Evolutionary conservation across 2,888 invertebrate genomes (phyloP), one percentile per base, ranked within the genome.

Genomic region (Volucella inanis): DNA sequence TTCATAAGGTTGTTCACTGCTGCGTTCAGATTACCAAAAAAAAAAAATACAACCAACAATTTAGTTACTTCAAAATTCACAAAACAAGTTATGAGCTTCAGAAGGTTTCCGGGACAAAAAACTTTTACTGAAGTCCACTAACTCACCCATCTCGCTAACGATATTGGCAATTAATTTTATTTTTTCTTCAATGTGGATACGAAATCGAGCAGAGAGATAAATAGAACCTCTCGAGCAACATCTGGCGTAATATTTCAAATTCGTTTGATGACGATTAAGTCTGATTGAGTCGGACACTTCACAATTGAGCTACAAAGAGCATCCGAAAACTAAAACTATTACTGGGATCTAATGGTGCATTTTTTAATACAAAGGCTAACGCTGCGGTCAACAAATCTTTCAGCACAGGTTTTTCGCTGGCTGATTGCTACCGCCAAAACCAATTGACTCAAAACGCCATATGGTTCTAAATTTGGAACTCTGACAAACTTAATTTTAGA

Each of bases 391-490:
- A 22, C 41, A 75, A 38, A 43, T 50, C 22, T 57, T 31, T 54
- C 65, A 6, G 59, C 50, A 50, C 57, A 61, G 39, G 68, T 57
- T 41, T 57, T 64, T 68, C 22, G 43, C 18, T 52, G n/a, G 45
- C 59, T 12, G 47, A 41, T 54, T 14, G 18, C 39, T 68, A 62
- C 50, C 67, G 61, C 68, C 45, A 68, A 68, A 74, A 78, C 50
- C 52, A 54, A 54, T 77, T 65, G 68, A 74, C 52, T 61, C 49
- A 81, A 70, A 61, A 83, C 79, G 83, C 68, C 78, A 83, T 76
- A 67, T 11, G 8, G 22, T 22, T 68, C 72, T 83, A 79, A 68
- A 64, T 62, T 74, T 68, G 74, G 83, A 64, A 55, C 14, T 50
- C 43, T 22, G n/a, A 45, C 55, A 49, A 62, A 57, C 38, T 74